Base-by-base conservation (phyloP, 2,797 vertebrate species). In the Hyperoplus immaculatus region DNA sequence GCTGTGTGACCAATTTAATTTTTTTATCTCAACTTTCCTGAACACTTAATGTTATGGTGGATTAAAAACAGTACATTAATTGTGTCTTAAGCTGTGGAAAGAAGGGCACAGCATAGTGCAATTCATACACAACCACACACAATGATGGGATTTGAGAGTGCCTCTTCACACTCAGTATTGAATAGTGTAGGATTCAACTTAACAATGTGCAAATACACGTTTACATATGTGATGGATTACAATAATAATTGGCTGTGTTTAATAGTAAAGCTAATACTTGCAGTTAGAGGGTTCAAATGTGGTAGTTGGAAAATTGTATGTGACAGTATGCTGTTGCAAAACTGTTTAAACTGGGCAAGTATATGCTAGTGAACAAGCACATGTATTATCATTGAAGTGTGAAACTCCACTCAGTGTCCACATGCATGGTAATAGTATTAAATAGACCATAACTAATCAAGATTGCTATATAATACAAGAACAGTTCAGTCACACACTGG, bases 21-120 rank as follows among this genome's bases (percentile, higher is more conserved):
- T 59, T 43, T 18, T 43, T 47, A 36, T 64, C 14, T 62, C 47
- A 62, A 38, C 46, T 80, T 79, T 47, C 56, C 60, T 67, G 39
- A 82, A 73, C 64, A 73, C 65, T 74, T 54, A 18, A 81, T 78
- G 78, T 72, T 13, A 53, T n/a, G 15, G 50, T 53, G 57, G 18
- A 59, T 81, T 75, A 5, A 13, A 54, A 74, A 51, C 39, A 15
- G 18, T 21, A 46, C 77, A 61, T 39, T 78, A 38, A 64, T 67
- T 80, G 47, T 67, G 56, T 67, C 46, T 58, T 50, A 13, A 77
- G 8, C 3, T 70, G 14, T 21, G 1, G n/a, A 46, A 62, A 62
- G 51, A 21, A 56, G 18, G 8, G 15, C 8, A 29, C 53, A 58
- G 57, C 7, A 15, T 38, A 38, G 7, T 8, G 42, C 4, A n/a